Conservation (phyloP, 2,113 vertebrate genomes). For the Balaeniceps rex region DNA sequence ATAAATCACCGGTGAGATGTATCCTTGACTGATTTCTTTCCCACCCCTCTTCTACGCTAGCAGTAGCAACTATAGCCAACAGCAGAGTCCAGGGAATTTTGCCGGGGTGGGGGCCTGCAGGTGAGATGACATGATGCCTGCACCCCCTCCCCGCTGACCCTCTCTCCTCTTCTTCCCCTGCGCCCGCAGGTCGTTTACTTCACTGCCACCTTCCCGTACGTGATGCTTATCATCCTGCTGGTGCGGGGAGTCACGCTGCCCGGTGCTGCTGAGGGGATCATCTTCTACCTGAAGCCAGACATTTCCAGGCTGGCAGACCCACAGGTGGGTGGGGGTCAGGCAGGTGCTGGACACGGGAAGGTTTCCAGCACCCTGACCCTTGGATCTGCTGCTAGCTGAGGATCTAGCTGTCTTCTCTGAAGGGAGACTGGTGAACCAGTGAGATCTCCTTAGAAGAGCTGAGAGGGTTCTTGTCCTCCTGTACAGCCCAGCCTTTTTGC, state of each 20-base stretch:
- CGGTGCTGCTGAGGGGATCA: conserved; percentile 84
- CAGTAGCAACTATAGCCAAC: background rate
- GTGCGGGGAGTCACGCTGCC: conserved; percentile 89
- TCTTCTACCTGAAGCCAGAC: conserved; percentile 93
- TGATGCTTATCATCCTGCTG: conserved; percentile 90
- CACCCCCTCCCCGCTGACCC: background rate
- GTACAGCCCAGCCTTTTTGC: background rate
- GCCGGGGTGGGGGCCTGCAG: background rate
- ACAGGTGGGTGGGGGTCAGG: conserved; percentile 74
- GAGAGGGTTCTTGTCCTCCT: background rate
- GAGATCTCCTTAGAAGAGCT: background rate
- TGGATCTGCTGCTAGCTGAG: background rate
- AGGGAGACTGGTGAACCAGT: background rate
- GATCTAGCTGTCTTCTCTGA: background rate
- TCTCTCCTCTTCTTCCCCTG: background rate
- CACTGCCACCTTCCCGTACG: conserved; percentile 94
- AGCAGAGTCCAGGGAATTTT: background rate
- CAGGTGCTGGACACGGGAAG: background rate
- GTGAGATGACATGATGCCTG: background rate
- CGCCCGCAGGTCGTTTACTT: conserved; percentile 90
- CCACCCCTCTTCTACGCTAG: background rate
- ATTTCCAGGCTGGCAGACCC: conserved; percentile 86
- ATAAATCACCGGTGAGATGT: background rate
- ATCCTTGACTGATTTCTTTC: background rate
- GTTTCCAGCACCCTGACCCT: background rate